Percentiles rank a stretch among this genome's conserved stretches.
phyloP scores from a whole-genome alignment of 1,140 invertebrate genomes.

The Heliconius nattereri region DNA sequence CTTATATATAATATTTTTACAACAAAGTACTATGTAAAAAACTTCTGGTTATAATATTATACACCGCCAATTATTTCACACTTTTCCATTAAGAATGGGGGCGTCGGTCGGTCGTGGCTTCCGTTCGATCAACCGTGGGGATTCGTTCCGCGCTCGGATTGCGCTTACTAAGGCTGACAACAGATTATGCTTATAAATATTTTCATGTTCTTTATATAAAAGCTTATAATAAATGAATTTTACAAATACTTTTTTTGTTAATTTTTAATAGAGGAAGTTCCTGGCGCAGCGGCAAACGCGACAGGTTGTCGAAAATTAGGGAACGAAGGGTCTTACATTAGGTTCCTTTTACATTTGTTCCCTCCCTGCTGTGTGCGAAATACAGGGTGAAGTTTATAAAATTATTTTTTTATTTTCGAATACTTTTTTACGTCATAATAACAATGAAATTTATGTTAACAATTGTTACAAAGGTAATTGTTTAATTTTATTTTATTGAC shows the following conservation, averaged over 20 bases:
- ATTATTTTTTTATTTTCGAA: neutral
- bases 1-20: neutral
- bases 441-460: neutral
- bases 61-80: conserved; percentile 51
- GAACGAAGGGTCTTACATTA: no score
- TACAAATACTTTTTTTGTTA: neutral
- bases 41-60: conserved; percentile 16
- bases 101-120: conserved; percentile 51
- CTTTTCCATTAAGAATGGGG: conserved; percentile 56
- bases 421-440: neutral
- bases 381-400: no score
- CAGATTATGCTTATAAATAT: neutral
- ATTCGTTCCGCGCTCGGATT: conserved; percentile 45
- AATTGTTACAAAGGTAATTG: neutral
- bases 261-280: no score
- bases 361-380: no score
- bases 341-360: no score
- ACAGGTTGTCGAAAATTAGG: no score
- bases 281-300: no score
- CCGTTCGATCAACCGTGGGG: conserved; percentile 46
- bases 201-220: no score
- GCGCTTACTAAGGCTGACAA: conserved; percentile 16
- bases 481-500: neutral
- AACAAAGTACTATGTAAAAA: conserved; percentile 3
- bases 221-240: no score